Evolutionary conservation across 2,888 invertebrate genomes (phyloP), one percentile per base, ranked within the genome.

Genomic region (Drosophila recens): DNA sequence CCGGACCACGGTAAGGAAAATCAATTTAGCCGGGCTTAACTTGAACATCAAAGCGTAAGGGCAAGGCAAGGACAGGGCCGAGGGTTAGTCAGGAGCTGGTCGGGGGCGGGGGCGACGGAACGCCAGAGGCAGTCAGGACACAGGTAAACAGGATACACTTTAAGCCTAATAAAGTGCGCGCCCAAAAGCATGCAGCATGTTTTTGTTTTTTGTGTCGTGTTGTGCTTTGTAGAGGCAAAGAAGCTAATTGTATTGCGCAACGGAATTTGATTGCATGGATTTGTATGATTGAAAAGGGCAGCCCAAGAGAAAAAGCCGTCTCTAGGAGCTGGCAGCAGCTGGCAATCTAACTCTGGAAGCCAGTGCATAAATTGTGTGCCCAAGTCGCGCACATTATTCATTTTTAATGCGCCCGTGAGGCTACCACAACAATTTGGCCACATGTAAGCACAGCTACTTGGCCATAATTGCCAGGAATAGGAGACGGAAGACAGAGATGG

Each of bases 21-120:
- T 91, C 91, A 90, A 90, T 90, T 90, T 90, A 77, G 73, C 76
- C 65, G 72, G 90, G 90, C 91, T 90, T 91, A 84, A 73, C 62
- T 64, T 68, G 71, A 84, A 90, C 90, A 86, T 89, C 91, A 90
- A 91, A 90, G 91, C 88, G 76, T 76, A 76, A 80, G 83, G 69
- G 17, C 43, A 40, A 80, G 59, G 15, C 36, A 45, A 34, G 46
- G 49, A 30, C 43, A 33, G 42, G 11, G 49, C 9, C 3, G 11
- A 15, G 43, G n/a, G n/a, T n/a, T n/a, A n/a, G n/a, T n/a, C n/a
- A n/a, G n/a, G n/a, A n/a, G n/a, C n/a, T n/a, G 27, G 46, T 53
- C 43, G 27, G 45, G 48, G 30, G 49, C 51, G 34, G 42, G 20
- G 38, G 8, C 13, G 1, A 43, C 27, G 5, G 27, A 40, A 13